Conservation (phyloP, 2,797 vertebrate genomes). For the Cynopterus sphinx region DNA sequence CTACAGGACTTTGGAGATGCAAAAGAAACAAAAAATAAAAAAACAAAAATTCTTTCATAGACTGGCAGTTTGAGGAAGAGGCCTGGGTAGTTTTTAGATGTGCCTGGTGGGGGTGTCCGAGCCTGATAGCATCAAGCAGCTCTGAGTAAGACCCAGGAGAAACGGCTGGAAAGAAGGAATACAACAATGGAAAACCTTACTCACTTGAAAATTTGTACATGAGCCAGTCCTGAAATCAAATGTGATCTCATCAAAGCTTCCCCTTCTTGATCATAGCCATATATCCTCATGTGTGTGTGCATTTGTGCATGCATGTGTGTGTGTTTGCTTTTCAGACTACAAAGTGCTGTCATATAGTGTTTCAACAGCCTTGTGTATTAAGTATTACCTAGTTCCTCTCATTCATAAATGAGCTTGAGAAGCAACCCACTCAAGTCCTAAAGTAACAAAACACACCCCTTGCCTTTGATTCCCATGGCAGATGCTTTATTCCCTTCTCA, state of each 20-base stretch:
- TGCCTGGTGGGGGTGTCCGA: background rate
- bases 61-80: background rate
- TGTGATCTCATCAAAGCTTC: slow-evolving; percentile 52
- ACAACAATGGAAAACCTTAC: slow-evolving; percentile 57
- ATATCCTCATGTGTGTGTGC: background rate
- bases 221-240: slow-evolving; percentile 51
- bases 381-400: background rate
- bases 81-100: background rate
- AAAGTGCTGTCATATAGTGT: background rate
- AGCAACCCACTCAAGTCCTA: background rate
- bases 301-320: background rate
- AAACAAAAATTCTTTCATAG: too few relatives aligned
- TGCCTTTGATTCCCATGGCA: background rate
- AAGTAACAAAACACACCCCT: accelerated
- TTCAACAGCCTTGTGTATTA: background rate
- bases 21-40: background rate
- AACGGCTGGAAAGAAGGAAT: background rate
- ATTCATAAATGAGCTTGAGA: background rate
- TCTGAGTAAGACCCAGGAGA: slow-evolving; percentile 43
- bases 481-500: background rate
- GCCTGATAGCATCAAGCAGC: background rate
- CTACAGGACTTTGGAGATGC: background rate
- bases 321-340: background rate
- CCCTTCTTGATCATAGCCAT: background rate
- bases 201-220: slow-evolving; percentile 41